Evolutionary conservation across 2,113 vertebrate species (phyloP).

Genomic region (Stigmatopora nigra): DNA sequence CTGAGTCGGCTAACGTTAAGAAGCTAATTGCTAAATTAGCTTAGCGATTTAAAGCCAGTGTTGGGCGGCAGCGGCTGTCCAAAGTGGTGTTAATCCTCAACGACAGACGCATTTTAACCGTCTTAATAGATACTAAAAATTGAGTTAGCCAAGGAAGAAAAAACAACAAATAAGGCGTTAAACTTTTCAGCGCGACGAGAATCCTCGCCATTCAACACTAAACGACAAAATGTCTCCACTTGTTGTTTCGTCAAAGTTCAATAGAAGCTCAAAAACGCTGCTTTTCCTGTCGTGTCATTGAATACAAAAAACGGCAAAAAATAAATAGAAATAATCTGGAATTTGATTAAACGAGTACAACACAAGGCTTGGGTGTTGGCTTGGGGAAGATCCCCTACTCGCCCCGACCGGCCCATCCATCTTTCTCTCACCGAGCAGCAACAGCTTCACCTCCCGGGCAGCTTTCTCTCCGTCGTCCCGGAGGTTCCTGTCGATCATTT

Average conservation of each 20-base stretch:
- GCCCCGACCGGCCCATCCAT: conserved; percentile 30
- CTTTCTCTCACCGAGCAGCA: conserved; percentile 86
- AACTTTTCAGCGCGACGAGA: neutral
- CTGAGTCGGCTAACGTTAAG: conserved; percentile 32
- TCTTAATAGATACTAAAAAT: neutral
- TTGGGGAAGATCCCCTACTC: neutral
- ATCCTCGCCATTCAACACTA: conserved; percentile 10
- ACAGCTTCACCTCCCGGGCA: conserved; percentile 91
- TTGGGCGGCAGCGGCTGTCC: neutral
- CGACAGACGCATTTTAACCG: neutral
- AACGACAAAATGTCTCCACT: conserved; percentile 19
- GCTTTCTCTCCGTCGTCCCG: conserved; percentile 95
- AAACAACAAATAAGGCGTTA: conserved; percentile 25
- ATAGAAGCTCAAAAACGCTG: neutral
- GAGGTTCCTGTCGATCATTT: conserved; percentile 95
- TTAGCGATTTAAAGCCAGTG: conserved; percentile 9
- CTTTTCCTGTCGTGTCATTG: neutral
- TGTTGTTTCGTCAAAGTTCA: conserved; percentile 5
- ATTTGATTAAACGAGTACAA: neutral
- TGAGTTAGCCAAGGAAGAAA: neutral
- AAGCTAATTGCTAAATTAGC: conserved; percentile 50
- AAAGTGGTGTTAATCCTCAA: conserved; percentile 10
- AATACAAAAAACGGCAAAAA: neutral
- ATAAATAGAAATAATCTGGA: neutral
- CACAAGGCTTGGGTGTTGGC: neutral